Evolutionary conservation across 2,888 invertebrate genomes (phyloP), one percentile per base, ranked within the genome.

Genomic region (Andrena bicolor): DNA sequence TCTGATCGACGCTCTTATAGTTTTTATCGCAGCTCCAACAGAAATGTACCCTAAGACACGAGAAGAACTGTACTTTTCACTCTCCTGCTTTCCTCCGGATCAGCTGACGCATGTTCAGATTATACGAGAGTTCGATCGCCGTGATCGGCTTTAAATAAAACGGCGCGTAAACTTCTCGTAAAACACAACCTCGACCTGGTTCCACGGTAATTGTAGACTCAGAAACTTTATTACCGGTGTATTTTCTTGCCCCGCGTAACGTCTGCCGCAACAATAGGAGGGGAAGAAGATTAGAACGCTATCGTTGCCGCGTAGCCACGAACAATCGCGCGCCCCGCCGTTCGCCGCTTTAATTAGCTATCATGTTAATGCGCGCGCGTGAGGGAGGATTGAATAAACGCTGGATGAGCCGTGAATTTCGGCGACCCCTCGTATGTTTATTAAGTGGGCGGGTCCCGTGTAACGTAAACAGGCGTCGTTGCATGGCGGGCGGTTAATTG

Each of bases 141-240:
- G 26, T 56, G 56, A 56, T 56, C 56, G 56, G 56, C 23, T 23
- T 56, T 56, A 56, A 56, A 56, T 10, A 23, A 23, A 56, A 56
- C 26, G 56, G 8, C 51, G 51, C 41, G 41, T 41, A 41, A 41
- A 26, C 20, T 23, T 23, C 68, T 56, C 68, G 35, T 68, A 68
- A 68, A 68, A 64, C 32, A 16, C 58, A 66, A 32, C 74, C 74
- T 74, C 58, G 66, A 69, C 61, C 60, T n/a, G 74, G 32, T 75
- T 58, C 32, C n/a, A 8, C 23, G 74, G 66, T 61, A 66, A 77
- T 77, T 60, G 58, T 48, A 8, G 41, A 16, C 58, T 60, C 26
- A 20, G 32, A n/a, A 35, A 66, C 41, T 51, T 74, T 32, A 61
- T 73, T 32, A 13, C 58, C 49, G 41, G 64, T n/a, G 60, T 28